Conservation (phyloP, 2,888 invertebrate species). For the Tethea ocularis region DNA sequence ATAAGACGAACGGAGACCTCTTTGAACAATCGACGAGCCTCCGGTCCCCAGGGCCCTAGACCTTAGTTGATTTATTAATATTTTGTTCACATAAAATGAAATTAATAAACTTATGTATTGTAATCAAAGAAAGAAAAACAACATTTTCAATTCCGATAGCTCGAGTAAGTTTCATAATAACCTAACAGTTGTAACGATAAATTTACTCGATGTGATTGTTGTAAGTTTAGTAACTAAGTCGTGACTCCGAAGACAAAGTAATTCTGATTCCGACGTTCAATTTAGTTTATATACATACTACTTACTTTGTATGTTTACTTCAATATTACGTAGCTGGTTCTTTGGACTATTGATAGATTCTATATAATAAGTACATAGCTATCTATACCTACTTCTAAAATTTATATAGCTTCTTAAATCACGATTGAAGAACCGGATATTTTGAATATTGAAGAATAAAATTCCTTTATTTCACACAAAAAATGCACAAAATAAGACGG, state of each 20-base stretch:
- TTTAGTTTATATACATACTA: constrained; percentile 6
- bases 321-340: not conserved
- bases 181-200: constrained; percentile 15
- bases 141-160: constrained; percentile 14
- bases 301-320: constrained; percentile 3
- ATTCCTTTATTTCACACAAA: too few relatives aligned
- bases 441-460: too few relatives aligned
- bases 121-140: constrained; percentile 7
- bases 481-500: too few relatives aligned
- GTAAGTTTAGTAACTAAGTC: constrained; percentile 18
- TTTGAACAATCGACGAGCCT: too few relatives aligned
- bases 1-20: too few relatives aligned
- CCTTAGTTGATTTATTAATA: too few relatives aligned
- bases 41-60: too few relatives aligned
- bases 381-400: too few relatives aligned
- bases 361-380: not conserved
- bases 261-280: constrained; percentile 14
- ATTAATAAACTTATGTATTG: constrained; percentile 10
- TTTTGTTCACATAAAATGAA: not conserved
- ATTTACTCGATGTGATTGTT: constrained; percentile 19
- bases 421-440: too few relatives aligned
- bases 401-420: too few relatives aligned
- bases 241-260: constrained; percentile 14
- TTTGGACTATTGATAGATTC: too few relatives aligned
- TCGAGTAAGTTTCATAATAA: constrained; percentile 15